Evolutionary conservation across 2,888 invertebrate species (phyloP).

Genomic region (Portevinia maculata): DNA sequence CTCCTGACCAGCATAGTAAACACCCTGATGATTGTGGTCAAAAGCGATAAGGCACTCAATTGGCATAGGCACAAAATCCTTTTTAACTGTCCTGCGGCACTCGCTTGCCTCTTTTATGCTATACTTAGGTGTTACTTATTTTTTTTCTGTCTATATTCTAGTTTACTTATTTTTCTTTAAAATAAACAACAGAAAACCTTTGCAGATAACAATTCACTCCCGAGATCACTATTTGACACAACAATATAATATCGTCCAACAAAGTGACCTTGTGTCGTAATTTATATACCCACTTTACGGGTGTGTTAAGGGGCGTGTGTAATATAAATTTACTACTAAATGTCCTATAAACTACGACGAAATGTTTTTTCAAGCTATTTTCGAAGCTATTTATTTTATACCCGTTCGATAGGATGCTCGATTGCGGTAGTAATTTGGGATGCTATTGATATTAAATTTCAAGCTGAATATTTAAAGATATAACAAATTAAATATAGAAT

Average conservation of each 20-base stretch:
- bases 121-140: background rate
- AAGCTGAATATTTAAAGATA: constrained; percentile 15
- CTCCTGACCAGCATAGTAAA: constrained; percentile 83
- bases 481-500: constrained; percentile 27
- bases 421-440: constrained; percentile 2
- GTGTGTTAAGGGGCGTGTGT: constrained; percentile 53
- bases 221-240: constrained; percentile 66
- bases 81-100: constrained; percentile 50
- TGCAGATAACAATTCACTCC: constrained; percentile 51
- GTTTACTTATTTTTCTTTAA: background rate
- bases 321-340: constrained; percentile 54
- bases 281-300: constrained; percentile 64
- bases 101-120: constrained; percentile 14
- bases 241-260: constrained; percentile 59
- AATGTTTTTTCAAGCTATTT: constrained; percentile 7
- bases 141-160: constrained; percentile 4
- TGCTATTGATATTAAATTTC: background rate
- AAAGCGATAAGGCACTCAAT: constrained; percentile 83
- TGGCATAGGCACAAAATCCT: constrained; percentile 79
- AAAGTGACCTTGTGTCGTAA: constrained; percentile 59
- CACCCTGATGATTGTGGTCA: constrained; percentile 83
- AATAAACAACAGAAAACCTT: constrained; percentile 21
- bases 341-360: constrained; percentile 37
- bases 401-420: constrained; percentile 1
- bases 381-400: background rate